Percentiles rank a stretch among this genome's conserved stretches.
Conservation (phyloP, 2,113 vertebrate species). For the Lepidothrix coronata region DNA sequence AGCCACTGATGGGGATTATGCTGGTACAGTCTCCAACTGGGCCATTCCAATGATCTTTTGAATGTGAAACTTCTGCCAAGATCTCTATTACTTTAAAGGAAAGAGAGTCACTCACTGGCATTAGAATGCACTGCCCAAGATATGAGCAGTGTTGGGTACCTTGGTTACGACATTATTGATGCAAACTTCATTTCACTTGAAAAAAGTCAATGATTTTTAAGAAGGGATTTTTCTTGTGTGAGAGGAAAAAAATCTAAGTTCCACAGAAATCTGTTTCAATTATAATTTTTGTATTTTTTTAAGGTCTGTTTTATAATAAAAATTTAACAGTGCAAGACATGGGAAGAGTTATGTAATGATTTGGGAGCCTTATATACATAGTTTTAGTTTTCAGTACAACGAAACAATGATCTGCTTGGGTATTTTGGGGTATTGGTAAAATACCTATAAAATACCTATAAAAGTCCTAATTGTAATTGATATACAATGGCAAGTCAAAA, state of each 20-base stretch:
- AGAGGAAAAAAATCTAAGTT: background rate
- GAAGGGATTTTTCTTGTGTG: background rate
- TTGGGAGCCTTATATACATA: background rate
- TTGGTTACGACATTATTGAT: accelerated
- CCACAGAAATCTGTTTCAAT: background rate
- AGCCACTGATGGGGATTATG: too few relatives aligned
- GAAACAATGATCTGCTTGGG: background rate
- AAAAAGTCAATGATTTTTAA: background rate
- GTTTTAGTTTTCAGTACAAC: background rate
- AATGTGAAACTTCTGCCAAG: background rate
- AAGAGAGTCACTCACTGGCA: background rate
- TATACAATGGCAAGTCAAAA: background rate
- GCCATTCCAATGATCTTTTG: background rate
- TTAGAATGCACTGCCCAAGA: background rate
- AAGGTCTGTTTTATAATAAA: background rate
- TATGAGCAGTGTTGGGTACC: background rate
- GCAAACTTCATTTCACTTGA: background rate
- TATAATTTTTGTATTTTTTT: background rate
- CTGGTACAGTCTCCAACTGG: background rate
- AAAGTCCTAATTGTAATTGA: background rate
- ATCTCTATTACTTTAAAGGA: background rate
- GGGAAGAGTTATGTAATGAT: background rate
- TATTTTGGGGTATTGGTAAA: background rate
- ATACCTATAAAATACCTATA: background rate
- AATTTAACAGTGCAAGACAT: background rate